Percentiles rank a stretch among this genome's conserved stretches.
phyloP scores from a whole-genome alignment of 1,140 invertebrate species.

The Mamestra configurata region DNA sequence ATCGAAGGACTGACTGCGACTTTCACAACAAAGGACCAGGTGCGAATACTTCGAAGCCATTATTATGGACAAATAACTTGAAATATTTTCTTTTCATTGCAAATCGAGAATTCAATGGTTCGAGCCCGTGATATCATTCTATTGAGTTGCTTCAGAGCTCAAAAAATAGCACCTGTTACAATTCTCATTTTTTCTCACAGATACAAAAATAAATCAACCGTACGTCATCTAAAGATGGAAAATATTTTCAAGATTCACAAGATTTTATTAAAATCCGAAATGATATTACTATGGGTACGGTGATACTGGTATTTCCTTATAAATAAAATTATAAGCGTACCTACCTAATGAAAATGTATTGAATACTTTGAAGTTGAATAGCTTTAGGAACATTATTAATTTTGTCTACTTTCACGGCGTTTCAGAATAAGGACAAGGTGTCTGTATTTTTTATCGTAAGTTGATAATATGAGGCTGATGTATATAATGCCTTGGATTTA shows the following conservation, averaged over 20 bases:
- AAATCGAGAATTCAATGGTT: conserved; percentile 26
- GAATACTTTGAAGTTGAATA: conserved; percentile 18
- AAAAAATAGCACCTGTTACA: conserved; percentile 19
- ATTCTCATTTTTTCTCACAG: background rate
- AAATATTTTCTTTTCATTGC: conserved; percentile 33
- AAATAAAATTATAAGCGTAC: background rate
- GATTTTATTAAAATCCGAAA: conserved; percentile 27
- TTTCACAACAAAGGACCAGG: conserved; percentile 5
- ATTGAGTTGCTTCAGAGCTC: background rate
- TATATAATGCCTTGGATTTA: background rate
- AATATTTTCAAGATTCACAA: conserved; percentile 1
- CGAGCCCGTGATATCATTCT: conserved; percentile 6
- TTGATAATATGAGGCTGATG: background rate
- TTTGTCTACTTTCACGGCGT: conserved; percentile 8
- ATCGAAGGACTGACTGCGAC: background rate
- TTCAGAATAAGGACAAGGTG: background rate
- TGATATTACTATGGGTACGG: background rate
- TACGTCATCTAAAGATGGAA: conserved; percentile 5
- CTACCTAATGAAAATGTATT: conserved; percentile 31
- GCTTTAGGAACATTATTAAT: background rate
- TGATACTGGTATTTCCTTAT: background rate
- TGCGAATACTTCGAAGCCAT: background rate
- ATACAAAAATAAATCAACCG: background rate
- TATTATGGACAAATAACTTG: conserved; percentile 15
- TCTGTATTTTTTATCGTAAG: too few relatives aligned